phyloP scores from a whole-genome alignment of 2,888 invertebrate genomes.

The Atherix ibis region DNA sequence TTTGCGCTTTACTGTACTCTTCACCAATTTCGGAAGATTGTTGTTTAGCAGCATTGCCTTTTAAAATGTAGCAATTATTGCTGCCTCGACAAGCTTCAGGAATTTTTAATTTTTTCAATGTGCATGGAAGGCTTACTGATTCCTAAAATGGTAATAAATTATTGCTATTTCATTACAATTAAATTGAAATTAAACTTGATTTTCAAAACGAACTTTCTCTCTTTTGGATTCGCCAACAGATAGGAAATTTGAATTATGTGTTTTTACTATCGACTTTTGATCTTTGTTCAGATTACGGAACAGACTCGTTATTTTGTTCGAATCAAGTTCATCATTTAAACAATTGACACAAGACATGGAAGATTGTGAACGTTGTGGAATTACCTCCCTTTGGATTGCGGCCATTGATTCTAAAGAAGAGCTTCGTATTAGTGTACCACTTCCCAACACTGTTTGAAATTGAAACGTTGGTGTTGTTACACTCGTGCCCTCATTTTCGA shows the following conservation, averaged over 20 bases:
- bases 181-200: not conserved
- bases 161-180: not conserved
- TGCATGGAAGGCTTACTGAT: slow-evolving; percentile 12
- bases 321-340: no score
- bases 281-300: no score
- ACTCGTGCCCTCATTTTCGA: slow-evolving; percentile 16
- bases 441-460: slow-evolving; percentile 2
- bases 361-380: slow-evolving; percentile 27
- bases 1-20: no score
- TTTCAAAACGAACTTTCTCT: not conserved
- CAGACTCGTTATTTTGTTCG: no score
- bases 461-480: slow-evolving; percentile 9
- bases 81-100: slow-evolving; percentile 26
- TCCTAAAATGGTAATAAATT: slow-evolving; percentile 9
- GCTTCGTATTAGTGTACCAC: slow-evolving; percentile 2
- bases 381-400: slow-evolving; percentile 5
- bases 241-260: no score
- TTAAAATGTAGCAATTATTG: slow-evolving; percentile 20
- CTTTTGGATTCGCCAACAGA: not conserved
- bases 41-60: no score
- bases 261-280: no score
- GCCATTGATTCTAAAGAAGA: slow-evolving; percentile 9
- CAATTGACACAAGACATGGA: slow-evolving; percentile 23
- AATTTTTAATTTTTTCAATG: slow-evolving; percentile 22
- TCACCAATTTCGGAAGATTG: no score